These are phyloP conservation scores for Chironomus tentans DNA, from an alignment of 2,888 invertebrate species.

Conservation along the genomic window DNA sequence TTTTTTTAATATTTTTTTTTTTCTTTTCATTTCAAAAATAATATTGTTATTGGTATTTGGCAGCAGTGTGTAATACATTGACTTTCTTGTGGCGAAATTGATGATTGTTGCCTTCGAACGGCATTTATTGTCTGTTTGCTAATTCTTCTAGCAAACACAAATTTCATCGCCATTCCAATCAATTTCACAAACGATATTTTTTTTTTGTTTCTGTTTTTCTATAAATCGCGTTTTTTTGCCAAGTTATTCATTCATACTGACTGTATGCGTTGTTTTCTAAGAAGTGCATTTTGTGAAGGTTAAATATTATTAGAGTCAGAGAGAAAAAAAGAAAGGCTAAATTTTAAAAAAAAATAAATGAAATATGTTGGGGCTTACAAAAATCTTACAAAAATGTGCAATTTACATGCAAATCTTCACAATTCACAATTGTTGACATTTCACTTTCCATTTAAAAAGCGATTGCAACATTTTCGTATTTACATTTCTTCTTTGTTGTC, in stretches of 20 bases:
- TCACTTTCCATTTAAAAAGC: conserved; percentile 1
- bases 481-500: not conserved
- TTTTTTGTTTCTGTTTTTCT: not conserved
- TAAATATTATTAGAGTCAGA: not conserved
- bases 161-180: conserved; percentile 1
- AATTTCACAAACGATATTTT: not conserved
- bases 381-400: conserved; percentile 1
- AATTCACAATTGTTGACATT: conserved; percentile 3
- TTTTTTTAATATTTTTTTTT: too few relatives aligned
- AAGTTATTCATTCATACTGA: not conserved
- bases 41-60: too few relatives aligned
- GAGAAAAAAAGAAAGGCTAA: not conserved
- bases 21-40: not conserved
- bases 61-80: too few relatives aligned
- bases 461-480: not conserved
- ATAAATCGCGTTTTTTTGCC: not conserved
- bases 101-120: conserved; percentile 4
- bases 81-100: not conserved
- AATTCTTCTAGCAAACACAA: conserved; percentile 8
- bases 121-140: conserved; percentile 1
- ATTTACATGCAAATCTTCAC: conserved; percentile 6
- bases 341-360: not conserved
- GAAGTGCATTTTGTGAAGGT: not conserved
- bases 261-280: not conserved
- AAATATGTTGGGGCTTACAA: not conserved